Conservation (phyloP, 1,140 invertebrate genomes). For the Orussus abietinus region DNA sequence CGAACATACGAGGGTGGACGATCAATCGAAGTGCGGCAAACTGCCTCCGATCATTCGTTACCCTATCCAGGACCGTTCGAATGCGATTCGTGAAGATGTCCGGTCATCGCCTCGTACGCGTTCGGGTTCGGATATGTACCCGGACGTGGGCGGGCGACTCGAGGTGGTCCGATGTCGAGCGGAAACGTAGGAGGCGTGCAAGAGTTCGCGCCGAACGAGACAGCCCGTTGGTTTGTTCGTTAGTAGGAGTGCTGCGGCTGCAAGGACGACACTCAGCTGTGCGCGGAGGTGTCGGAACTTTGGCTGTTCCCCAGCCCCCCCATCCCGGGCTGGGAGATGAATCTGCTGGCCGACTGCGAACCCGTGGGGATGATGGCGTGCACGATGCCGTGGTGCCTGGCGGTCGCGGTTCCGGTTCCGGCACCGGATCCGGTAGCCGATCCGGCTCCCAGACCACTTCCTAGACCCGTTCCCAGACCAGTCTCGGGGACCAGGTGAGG, state of each 20-base stretch:
- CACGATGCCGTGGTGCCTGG: conserved; percentile 42
- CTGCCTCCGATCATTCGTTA: too few relatives aligned
- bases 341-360: conserved; percentile 42
- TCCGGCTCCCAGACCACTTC: too few relatives aligned
- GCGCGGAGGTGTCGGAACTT: conserved; percentile 45
- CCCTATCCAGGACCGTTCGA: too few relatives aligned
- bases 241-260: conserved; percentile 54
- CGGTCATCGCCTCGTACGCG: too few relatives aligned
- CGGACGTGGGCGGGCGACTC: conserved; percentile 1
- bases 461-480: too few relatives aligned
- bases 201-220: not conserved
- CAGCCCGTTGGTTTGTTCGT: conserved; percentile 11
- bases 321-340: conserved; percentile 44
- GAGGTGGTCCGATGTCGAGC: conserved; percentile 4
- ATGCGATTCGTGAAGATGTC: not conserved
- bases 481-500: conserved; percentile 71
- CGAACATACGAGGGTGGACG: too few relatives aligned
- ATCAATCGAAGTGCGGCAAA: too few relatives aligned
- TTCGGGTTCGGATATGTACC: not conserved
- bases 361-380: conserved; percentile 52
- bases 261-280: conserved; percentile 52
- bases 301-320: conserved; percentile 46
- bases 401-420: too few relatives aligned
- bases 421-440: too few relatives aligned
- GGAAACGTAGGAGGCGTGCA: not conserved